Conservation (phyloP, 2,888 invertebrate species). For the Pherbina coryleti region DNA sequence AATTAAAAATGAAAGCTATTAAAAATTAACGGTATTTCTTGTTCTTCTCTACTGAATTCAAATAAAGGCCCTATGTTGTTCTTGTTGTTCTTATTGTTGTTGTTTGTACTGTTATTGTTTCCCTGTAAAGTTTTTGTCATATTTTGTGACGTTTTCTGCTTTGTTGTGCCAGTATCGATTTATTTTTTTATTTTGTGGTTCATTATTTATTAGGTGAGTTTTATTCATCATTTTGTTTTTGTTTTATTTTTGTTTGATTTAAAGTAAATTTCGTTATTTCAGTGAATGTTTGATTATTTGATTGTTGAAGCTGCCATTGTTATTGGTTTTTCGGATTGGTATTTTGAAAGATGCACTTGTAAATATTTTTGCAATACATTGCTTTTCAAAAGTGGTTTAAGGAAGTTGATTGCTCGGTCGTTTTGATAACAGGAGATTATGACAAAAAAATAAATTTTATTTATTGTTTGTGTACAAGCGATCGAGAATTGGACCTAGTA, state of each 20-base stretch:
- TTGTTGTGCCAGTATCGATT: neutral
- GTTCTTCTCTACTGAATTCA: neutral
- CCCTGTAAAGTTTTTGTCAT: neutral
- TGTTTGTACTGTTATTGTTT: neutral
- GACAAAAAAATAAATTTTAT: too few species aligned
- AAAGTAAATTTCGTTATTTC: neutral
- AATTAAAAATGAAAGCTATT: too few species aligned
- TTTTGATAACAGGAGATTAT: too few species aligned
- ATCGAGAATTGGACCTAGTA: too few species aligned
- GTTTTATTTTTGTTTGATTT: neutral
- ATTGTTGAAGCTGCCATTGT: neutral
- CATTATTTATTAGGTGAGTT: conserved; percentile 10
- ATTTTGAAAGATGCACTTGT: neutral
- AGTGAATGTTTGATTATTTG: neutral
- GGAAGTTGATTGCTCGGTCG: too few species aligned
- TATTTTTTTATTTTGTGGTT: conserved; percentile 6
- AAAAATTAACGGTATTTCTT: too few species aligned
- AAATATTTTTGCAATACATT: too few species aligned
- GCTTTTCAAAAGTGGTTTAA: too few species aligned
- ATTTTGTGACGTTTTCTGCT: neutral
- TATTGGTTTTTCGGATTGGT: neutral
- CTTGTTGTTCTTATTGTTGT: neutral
- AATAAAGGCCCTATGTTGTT: neutral
- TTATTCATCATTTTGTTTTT: neutral
- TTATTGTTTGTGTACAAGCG: too few species aligned